Evolutionary conservation across 2,797 vertebrate genomes (phyloP), one percentile per base, ranked within the genome.

Genomic region (Rhabdomys pumilio): DNA sequence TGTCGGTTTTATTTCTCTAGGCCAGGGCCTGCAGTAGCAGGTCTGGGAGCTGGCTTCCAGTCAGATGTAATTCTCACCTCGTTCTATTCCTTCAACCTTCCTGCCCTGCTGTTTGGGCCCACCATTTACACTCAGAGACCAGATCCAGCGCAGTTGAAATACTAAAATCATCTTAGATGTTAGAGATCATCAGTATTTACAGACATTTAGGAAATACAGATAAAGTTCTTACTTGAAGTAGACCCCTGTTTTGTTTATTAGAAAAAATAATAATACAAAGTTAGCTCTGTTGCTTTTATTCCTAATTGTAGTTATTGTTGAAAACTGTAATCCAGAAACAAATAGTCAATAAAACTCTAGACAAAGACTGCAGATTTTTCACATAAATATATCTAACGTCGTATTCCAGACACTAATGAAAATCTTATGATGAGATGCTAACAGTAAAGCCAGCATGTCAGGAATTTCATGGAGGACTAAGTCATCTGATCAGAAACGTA

Each of bases 1-100:
- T 98, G 98, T 98, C 97, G 97, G 96, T 92, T 98, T 97, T 98
- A 97, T 98, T 98, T 95, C 96, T 97, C 97, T 95, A 75, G 88
- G 97, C 96, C 97, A 97, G 90, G 90, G 97, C 95, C 97, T 97
- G 87, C 87, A 97, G 96, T 79, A 80, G 90, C 55, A 84, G 81
- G 59, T 96, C 97, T 95, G 91, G 96, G 89, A 97, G 41, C 83
- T 57, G 76, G 89, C 88, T 93, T 95, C 92, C 91, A 61, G 98
- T 96, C 97, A 92, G 97, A 93, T 86, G 76, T 55, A 93, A 29
- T 93, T 96, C 98, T 97, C 13, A 14, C 19, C 19, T 3, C 93
- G n/a, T 65, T 53, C 50, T 6, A 22, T 41, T 0, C 29, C 24
- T 75, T 41, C 2, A 17, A 61, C 19, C 8, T 89, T 92, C 93